phyloP scores from a whole-genome alignment of 2,888 invertebrate species.

The Coecobrya sp. region DNA sequence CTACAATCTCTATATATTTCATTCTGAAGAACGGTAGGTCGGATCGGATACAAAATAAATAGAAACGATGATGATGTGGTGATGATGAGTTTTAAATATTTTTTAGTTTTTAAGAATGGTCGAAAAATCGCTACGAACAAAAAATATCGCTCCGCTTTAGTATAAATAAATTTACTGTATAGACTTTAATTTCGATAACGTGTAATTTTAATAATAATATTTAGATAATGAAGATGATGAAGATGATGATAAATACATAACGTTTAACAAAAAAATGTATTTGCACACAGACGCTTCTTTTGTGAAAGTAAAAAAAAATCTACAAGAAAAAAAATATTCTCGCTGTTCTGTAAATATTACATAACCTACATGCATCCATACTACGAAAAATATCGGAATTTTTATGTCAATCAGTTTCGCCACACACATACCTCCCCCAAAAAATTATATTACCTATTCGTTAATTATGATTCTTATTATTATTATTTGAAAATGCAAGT shows the following conservation, averaged over 20 bases:
- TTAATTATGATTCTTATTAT: neutral
- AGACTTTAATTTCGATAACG: neutral
- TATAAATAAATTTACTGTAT: neutral
- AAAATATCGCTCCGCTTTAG: conserved; percentile 63
- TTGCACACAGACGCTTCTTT: conserved; percentile 69
- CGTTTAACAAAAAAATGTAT: conserved; percentile 43
- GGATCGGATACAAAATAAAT: conserved; percentile 39
- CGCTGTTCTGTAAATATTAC: neutral
- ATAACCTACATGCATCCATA: neutral
- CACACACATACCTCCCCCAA: too few species aligned
- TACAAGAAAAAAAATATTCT: conserved; percentile 33
- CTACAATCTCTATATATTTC: neutral
- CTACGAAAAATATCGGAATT: neutral
- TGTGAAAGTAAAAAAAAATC: conserved; percentile 26
- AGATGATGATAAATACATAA: neutral
- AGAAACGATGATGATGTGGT: neutral
- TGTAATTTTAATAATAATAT: neutral
- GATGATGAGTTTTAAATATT: conserved; percentile 48
- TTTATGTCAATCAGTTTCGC: too few species aligned
- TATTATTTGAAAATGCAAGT: neutral
- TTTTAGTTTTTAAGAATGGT: conserved; percentile 45
- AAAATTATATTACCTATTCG: too few species aligned
- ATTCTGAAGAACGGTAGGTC: neutral
- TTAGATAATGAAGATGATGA: neutral
- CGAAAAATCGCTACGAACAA: conserved; percentile 68